phyloP scores from a whole-genome alignment of 2,797 vertebrate genomes.

The Catharus ustulatus region DNA sequence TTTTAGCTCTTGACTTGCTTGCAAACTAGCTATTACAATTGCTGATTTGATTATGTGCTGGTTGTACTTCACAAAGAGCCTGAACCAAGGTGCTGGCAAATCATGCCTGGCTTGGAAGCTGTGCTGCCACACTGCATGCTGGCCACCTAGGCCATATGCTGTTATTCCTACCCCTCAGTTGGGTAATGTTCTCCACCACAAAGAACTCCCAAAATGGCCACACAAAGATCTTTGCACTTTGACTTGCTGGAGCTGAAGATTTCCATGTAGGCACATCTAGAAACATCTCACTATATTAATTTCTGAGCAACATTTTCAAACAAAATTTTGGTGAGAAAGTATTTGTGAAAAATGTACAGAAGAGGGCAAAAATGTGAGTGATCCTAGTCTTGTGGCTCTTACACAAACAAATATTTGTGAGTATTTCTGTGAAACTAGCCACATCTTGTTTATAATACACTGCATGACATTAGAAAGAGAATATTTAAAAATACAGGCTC shows the following conservation, averaged over 20 bases:
- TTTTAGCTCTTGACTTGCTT: conserved; percentile 47
- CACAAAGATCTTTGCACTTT: neutral
- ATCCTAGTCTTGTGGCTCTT: neutral
- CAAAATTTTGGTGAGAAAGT: neutral
- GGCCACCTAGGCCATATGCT: conserved; percentile 9
- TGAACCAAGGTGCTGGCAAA: neutral
- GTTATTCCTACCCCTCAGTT: neutral
- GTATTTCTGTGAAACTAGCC: neutral
- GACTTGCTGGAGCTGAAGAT: neutral
- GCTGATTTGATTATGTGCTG: conserved; percentile 1
- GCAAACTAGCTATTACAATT: conserved; percentile 24
- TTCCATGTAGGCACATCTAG: neutral
- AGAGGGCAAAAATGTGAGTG: neutral
- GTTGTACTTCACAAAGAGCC: conserved; percentile 9
- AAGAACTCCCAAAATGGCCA: neutral
- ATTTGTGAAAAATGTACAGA: neutral
- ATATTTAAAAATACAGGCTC: conserved; percentile 52
- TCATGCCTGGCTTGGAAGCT: neutral
- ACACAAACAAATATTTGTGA: conserved; percentile 30
- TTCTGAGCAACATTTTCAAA: neutral
- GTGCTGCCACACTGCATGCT: neutral
- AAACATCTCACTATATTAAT: neutral
- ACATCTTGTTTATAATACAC: conserved; percentile 30
- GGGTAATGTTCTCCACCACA: neutral
- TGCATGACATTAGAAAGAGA: conserved; percentile 43